phyloP scores from a whole-genome alignment of 1,140 invertebrate genomes.

The Venustaconcha ellipsiformis region DNA sequence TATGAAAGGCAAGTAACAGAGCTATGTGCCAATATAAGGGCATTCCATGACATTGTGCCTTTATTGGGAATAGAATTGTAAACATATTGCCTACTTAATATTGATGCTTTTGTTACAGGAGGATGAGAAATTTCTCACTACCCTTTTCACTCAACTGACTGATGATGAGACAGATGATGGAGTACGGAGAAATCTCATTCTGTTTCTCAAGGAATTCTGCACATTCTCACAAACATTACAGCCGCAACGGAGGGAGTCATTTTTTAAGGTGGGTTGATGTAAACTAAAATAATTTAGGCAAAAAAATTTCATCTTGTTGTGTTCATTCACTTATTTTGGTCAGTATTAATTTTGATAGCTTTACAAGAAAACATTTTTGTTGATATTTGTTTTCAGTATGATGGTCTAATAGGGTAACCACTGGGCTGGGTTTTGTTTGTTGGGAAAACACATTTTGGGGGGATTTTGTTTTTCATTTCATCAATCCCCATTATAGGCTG shows the following conservation, averaged over 20 bases:
- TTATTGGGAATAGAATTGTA: too few species aligned
- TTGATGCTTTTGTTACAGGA: conserved; percentile 75
- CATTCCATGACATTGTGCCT: too few species aligned
- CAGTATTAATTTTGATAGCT: too few species aligned
- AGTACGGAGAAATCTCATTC: conserved; percentile 92
- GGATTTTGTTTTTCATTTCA: too few species aligned
- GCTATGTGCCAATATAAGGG: too few species aligned
- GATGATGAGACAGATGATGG: conserved; percentile 86
- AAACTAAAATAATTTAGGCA: not conserved
- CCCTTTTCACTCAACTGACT: conserved; percentile 93
- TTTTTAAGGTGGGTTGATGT: conserved; percentile 82
- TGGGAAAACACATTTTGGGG: too few species aligned
- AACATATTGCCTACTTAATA: not conserved
- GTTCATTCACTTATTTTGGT: not conserved
- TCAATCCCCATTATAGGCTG: too few species aligned
- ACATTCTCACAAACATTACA: conserved; percentile 99
- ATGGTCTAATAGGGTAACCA: too few species aligned
- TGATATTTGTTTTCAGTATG: too few species aligned
- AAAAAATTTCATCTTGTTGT: not conserved
- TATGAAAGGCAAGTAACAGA: too few species aligned
- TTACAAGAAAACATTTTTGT: too few species aligned
- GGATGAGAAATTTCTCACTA: conserved; percentile 95
- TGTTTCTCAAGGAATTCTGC: conserved; percentile 99
- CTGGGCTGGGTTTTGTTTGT: too few species aligned
- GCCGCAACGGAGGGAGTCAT: conserved; percentile 94